These are phyloP conservation scores for Diploscapter pachys DNA, from an alignment of 1,140 invertebrate genomes.

Conservation along the genomic window DNA sequence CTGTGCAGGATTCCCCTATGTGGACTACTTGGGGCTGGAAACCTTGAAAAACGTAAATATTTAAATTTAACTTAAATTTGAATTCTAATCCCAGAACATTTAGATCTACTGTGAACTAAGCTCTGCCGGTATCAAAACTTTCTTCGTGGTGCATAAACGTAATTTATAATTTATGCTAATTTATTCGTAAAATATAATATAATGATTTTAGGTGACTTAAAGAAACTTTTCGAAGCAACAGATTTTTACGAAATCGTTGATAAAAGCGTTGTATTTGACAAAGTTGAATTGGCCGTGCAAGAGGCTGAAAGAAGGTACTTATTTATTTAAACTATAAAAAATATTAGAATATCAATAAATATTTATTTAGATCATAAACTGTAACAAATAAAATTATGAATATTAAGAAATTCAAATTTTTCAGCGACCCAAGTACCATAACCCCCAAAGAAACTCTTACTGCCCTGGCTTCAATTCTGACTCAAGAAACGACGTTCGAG, in stretches of 20 bases:
- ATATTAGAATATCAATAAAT: not conserved
- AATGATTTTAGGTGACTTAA: constrained; percentile 39
- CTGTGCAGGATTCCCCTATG: constrained; percentile 54
- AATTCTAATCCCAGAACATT: constrained; percentile 17
- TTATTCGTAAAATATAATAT: not conserved
- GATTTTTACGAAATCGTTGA: constrained; percentile 46
- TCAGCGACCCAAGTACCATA: not conserved
- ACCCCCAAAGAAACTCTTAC: constrained; percentile 17
- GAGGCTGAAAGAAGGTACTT: not conserved
- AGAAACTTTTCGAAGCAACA: constrained; percentile 46
- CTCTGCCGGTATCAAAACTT: constrained; percentile 37
- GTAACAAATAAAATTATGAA: not conserved
- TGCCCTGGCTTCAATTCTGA: constrained; percentile 23
- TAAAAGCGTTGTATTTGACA: constrained; percentile 7
- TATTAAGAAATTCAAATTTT: not conserved
- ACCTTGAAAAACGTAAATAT: constrained; percentile 44
- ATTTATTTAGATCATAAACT: not conserved
- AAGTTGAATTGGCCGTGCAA: constrained; percentile 19
- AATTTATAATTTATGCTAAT: not conserved
- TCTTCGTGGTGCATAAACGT: constrained; percentile 53
- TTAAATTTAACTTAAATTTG: not conserved
- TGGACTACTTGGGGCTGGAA: constrained; percentile 49
- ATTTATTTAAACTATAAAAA: no score
- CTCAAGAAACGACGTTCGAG: constrained; percentile 16
- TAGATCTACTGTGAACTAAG: constrained; percentile 49